Conservation (phyloP, 1,140 invertebrate genomes). For the Drosophila sp. region DNA sequence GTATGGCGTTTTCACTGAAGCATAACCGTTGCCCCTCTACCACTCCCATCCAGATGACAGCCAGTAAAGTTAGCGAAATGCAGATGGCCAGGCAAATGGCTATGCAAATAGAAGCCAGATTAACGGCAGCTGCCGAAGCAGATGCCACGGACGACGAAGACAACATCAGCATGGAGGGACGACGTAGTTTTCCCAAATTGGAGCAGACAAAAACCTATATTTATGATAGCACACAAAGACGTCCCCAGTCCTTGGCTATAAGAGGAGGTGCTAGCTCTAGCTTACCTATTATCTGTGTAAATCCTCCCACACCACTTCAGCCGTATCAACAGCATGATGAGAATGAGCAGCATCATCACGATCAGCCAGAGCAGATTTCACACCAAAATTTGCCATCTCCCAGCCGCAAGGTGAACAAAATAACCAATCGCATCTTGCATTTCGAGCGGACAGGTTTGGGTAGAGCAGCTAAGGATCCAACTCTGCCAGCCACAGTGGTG, state of each 20-base stretch:
- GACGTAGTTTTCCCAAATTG: slow-evolving; percentile 27
- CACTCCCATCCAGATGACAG: slow-evolving; percentile 44
- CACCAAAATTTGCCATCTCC: slow-evolving; percentile 14
- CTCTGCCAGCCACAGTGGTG: slow-evolving; percentile 16
- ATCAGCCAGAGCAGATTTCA: neutral
- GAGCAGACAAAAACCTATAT: slow-evolving; percentile 58
- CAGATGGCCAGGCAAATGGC: slow-evolving; percentile 76
- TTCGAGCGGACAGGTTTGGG: slow-evolving; percentile 41
- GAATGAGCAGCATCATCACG: neutral
- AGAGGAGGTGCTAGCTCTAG: neutral
- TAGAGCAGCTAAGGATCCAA: neutral
- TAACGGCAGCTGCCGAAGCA: slow-evolving; percentile 2
- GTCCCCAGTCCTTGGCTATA: slow-evolving; percentile 40
- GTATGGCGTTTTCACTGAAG: slow-evolving; percentile 35
- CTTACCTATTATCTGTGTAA: slow-evolving; percentile 66
- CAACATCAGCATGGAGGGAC: slow-evolving; percentile 26
- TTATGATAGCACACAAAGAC: slow-evolving; percentile 56
- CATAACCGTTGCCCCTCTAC: slow-evolving; percentile 25
- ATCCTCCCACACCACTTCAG: slow-evolving; percentile 68
- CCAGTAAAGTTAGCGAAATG: slow-evolving; percentile 70
- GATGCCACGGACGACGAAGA: neutral
- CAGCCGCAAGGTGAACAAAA: slow-evolving; percentile 49
- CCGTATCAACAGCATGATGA: neutral
- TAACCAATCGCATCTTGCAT: slow-evolving; percentile 54
- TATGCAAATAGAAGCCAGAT: slow-evolving; percentile 48